A percentile compares a stretch with the other conserved stretches of the same genome.
These are phyloP conservation scores for Philotrypesis tridentata DNA, from an alignment of 1,140 invertebrate species.

Conservation along the genomic window DNA sequence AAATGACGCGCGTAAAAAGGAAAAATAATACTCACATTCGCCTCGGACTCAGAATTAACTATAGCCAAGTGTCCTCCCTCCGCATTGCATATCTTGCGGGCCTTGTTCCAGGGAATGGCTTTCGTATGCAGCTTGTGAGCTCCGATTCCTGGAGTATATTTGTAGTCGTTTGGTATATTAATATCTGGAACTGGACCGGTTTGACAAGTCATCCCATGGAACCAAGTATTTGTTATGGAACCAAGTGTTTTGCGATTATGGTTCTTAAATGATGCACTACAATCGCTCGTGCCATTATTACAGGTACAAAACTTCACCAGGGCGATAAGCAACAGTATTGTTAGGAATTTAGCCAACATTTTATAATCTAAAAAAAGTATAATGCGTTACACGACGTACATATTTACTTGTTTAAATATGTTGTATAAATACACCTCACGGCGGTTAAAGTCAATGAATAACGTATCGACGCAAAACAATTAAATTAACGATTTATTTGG, in stretches of 20 bases:
- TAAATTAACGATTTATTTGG: not conserved
- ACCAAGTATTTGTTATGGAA: slow-evolving; percentile 56
- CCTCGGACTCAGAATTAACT: slow-evolving; percentile 65
- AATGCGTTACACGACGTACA: too few species aligned
- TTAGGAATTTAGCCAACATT: not conserved
- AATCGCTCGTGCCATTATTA: not conserved
- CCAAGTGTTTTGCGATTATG: slow-evolving; percentile 7
- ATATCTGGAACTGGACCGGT: slow-evolving; percentile 49
- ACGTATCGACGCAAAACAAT: too few species aligned
- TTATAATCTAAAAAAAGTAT: not conserved
- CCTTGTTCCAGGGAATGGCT: slow-evolving; percentile 65
- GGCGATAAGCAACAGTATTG: not conserved
- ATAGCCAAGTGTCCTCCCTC: slow-evolving; percentile 69
- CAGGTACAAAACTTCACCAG: slow-evolving; percentile 11
- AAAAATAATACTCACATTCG: slow-evolving; percentile 54
- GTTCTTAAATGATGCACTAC: not conserved
- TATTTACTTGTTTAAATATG: too few species aligned
- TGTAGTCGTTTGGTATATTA: slow-evolving; percentile 66
- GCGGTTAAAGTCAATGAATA: too few species aligned
- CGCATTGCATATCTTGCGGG: slow-evolving; percentile 66
- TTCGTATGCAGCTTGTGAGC: slow-evolving; percentile 67
- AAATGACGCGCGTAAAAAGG: not conserved
- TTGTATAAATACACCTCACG: too few species aligned
- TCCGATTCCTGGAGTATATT: slow-evolving; percentile 61
- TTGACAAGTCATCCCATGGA: slow-evolving; percentile 64